Evolutionary conservation across 2,113 vertebrate species (phyloP), one percentile per base, ranked within the genome.

Genomic region (Paralichthys olivaceus): DNA sequence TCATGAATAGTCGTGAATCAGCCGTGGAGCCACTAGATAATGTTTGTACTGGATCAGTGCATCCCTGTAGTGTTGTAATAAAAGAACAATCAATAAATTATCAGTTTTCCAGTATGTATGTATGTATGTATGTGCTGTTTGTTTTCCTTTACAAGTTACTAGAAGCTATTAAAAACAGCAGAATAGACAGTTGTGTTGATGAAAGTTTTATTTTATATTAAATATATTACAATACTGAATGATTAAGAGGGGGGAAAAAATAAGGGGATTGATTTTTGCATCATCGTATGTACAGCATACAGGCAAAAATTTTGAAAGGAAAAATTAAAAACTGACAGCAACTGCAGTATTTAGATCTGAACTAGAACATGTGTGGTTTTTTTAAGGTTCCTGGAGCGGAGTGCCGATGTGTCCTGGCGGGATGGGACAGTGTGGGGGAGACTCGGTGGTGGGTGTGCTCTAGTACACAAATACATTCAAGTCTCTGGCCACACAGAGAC

Each of bases 161-260:
- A 1, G 22, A 20, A 49, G 25, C 45, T 15, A 13, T 53, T 55
- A 76, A n/a, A 86, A 84, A 85, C 7, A 13, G 34, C 43, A 56
- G 15, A 68, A 61, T n/a, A 78, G 51, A 76, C 70, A 58, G 22
- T 40, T 65, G 68, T 91, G 85, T 94, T 80, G 90, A 93, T 92
- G 91, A 94, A 95, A 94, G 92, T 87, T 94, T 94, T 93, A 95
- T 95, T 94, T 95, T 94, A 90, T 95, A 95, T 94, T 94, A 95
- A 95, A 95, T 95, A 94, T 94, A 94, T 94, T 95, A 94, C 94
- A 95, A 94, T 94, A 95, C 92, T 93, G 90, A 94, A 92, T 92
- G 87, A 93, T 91, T 90, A 94, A 91, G 89, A 90, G 79, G 87
- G 75, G 80, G 83, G 79, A 67, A 84, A 87, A 92, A 92, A 93